Base-by-base conservation (phyloP, 2,888 invertebrate species). In the Xanthia togata region DNA sequence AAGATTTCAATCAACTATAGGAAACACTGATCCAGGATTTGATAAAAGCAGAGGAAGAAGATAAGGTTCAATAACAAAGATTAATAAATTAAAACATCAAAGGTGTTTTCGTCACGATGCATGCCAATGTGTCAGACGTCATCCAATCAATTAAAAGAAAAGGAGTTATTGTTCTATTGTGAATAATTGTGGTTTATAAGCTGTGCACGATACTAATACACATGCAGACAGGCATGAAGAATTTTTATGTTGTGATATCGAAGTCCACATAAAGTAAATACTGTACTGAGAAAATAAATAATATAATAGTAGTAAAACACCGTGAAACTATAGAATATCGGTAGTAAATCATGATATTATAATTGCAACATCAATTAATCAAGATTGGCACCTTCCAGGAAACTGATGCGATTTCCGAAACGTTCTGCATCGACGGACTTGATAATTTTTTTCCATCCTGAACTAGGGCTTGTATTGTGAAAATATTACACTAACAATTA, bases 301-400 rank as follows among this genome's bases (percentile, higher is more conserved):
- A 20, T 23, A 44, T 38, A 31, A 20, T n/a, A 6, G 20, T 57
- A 44, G 23, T 26, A 53, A 64, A 68, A 64, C 50, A 26, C 38
- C 41, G 47, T 31, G 50, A 65, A 62, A 62, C 5, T 47, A 47
- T 72, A 59, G 14, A 35, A 41, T 23, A 35, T 31, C n/a, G 59
- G 31, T 78, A 20, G 53, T 79, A 55, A 79, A 59, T 74, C 26
- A 64, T 35, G 26, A 47, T 23, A 68, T 59, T 71, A 74, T 23
- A 79, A 65, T 60, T 67, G 59, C 65, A 83, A 60, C 47, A 74
- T 60, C 59, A 31, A 17, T 23, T 65, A 31, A 72, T 63, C 26
- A 70, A 71, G 60, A 87, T 78, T 71, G 44, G 55, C 76, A 73
- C 71, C 78, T 88, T 87, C 87, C 88, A 71, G 88, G 88, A 88